These are phyloP conservation scores for Drosophila infuscata DNA, from an alignment of 2,888 invertebrate species.

Conservation along the genomic window DNA sequence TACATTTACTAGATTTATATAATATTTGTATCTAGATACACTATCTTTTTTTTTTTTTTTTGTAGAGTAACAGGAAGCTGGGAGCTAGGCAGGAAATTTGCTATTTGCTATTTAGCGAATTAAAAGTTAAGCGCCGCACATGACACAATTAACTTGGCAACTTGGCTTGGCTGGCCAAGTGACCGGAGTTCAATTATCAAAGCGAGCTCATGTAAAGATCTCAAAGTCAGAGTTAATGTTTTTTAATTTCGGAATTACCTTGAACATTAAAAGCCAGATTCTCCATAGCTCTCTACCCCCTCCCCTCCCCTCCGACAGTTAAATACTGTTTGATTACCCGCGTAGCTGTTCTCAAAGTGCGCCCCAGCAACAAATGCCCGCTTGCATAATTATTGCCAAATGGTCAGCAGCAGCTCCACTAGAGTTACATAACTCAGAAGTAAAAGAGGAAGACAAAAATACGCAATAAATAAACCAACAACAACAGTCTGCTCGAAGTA, in stretches of 20 bases:
- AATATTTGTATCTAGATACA: neutral
- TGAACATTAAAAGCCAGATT: conserved; percentile 49
- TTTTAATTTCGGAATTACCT: conserved; percentile 53
- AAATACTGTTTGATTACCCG: conserved; percentile 23
- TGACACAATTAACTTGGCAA: conserved; percentile 47
- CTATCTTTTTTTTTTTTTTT: neutral
- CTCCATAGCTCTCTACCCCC: neutral
- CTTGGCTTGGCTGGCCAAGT: conserved; percentile 13
- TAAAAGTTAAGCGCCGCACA: conserved; percentile 42
- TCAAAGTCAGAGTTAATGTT: conserved; percentile 74
- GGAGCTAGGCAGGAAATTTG: conserved; percentile 50
- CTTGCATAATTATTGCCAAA: conserved; percentile 72
- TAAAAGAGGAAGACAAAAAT: conserved; percentile 21
- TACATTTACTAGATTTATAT: neutral
- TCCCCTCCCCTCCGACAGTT: neutral
- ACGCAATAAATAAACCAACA: conserved; percentile 10
- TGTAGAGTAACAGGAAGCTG: conserved; percentile 35
- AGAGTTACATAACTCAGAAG: conserved; percentile 57
- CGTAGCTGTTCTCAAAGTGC: conserved; percentile 21
- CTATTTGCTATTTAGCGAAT: conserved; percentile 55
- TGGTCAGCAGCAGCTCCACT: conserved; percentile 45
- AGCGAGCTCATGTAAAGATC: conserved; percentile 54
- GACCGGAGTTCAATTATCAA: conserved; percentile 53
- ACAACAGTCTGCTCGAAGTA: neutral
- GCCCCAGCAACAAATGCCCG: conserved; percentile 25